These are phyloP conservation scores for Drosophila rufa DNA, from an alignment of 1,140 invertebrate genomes.

Conservation along the genomic window DNA sequence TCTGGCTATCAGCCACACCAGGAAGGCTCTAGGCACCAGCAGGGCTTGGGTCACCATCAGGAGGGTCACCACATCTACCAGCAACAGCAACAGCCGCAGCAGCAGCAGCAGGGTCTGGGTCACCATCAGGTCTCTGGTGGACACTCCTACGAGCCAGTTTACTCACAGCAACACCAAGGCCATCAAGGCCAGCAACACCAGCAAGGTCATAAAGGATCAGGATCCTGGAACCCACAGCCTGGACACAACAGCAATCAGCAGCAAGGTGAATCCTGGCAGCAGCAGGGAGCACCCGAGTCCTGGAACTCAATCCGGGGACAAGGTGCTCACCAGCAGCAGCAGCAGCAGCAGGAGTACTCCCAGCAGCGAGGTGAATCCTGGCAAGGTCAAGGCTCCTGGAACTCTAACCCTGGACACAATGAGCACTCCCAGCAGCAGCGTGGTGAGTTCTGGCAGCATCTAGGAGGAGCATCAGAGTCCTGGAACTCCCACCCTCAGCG, in stretches of 20 bases:
- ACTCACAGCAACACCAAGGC: slow-evolving; percentile 11
- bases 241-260: slow-evolving; percentile 6
- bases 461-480: background rate
- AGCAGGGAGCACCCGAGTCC: no score
- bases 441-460: slow-evolving; percentile 5
- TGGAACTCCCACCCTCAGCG: slow-evolving; percentile 3
- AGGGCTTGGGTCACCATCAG: background rate
- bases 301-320: background rate
- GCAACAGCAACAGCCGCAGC: no score
- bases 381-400: no score
- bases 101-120: background rate
- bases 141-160: slow-evolving; percentile 1
- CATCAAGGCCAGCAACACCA: background rate
- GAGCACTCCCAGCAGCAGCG: background rate
- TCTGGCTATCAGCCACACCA: background rate
- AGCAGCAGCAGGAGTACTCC: no score
- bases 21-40: background rate
- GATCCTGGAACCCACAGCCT: background rate
- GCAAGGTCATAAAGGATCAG: background rate
- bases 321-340: background rate
- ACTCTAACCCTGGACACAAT: background rate
- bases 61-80: background rate
- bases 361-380: no score
- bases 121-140: background rate
- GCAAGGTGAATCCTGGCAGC: background rate